Conservation (phyloP, 2,113 vertebrate species). For the Limanda limanda region DNA sequence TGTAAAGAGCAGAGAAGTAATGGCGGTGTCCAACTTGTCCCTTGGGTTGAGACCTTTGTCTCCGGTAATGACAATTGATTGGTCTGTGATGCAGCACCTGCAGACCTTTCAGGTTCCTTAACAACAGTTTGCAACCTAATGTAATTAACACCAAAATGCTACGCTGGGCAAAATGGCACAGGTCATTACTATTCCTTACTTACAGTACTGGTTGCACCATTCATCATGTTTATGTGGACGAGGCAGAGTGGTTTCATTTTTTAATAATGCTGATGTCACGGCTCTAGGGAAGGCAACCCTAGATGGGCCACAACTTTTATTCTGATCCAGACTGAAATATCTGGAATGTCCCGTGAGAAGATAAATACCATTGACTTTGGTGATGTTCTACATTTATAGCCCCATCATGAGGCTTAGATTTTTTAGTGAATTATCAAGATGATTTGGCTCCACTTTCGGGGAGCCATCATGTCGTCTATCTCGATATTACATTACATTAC, state of each 20-base stretch:
- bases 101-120: slow-evolving; percentile 62
- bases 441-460: no score
- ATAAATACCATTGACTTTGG: no score
- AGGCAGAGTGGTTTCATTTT: slow-evolving; percentile 29
- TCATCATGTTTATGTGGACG: slow-evolving; percentile 46
- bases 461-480: no score
- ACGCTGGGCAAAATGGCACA: slow-evolving; percentile 47
- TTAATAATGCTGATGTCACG: background rate
- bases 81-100: slow-evolving; percentile 56
- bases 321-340: background rate
- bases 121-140: slow-evolving; percentile 62
- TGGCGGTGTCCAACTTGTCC: slow-evolving; percentile 28
- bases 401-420: no score
- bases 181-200: slow-evolving; percentile 55
- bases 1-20: slow-evolving; percentile 32
- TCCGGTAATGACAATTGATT: slow-evolving; percentile 76
- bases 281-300: background rate
- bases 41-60: slow-evolving; percentile 62
- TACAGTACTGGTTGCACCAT: slow-evolving; percentile 40
- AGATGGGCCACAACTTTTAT: background rate
- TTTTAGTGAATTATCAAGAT: no score
- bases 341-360: background rate
- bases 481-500: no score
- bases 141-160: slow-evolving; percentile 74
- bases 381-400: no score